Conservation (phyloP, 2,797 vertebrate species). For the Podarcis siculus region DNA sequence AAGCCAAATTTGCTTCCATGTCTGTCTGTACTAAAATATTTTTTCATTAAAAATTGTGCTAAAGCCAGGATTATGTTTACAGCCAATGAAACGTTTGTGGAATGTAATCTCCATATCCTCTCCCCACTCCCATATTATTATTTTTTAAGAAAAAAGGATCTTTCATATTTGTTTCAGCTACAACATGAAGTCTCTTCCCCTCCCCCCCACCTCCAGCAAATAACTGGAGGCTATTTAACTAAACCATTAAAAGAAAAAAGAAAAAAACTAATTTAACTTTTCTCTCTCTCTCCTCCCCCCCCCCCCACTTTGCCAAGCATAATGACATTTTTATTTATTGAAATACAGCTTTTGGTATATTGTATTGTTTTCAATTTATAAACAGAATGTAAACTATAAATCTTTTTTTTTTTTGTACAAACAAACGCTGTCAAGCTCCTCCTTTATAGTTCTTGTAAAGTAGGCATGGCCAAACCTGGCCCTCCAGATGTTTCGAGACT, state of each 20-base stretch:
- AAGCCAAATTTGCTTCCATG: slow-evolving; percentile 1
- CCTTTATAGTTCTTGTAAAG: background rate
- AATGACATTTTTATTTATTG: slow-evolving; percentile 41
- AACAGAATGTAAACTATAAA: slow-evolving; percentile 37
- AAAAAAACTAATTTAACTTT: slow-evolving; percentile 24
- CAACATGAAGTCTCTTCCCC: background rate
- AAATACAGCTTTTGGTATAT: slow-evolving; percentile 39
- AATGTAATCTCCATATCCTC: slow-evolving; percentile 3
- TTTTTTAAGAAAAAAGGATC: background rate
- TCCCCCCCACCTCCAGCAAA: background rate
- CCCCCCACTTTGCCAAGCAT: slow-evolving; percentile 31
- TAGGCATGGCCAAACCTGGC: too few relatives aligned
- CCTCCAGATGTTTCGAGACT: too few relatives aligned
- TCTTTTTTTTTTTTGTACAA: slow-evolving; percentile 35
- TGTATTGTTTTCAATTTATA: slow-evolving; percentile 33
- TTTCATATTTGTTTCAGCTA: background rate
- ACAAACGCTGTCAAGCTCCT: background rate
- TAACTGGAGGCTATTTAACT: background rate
- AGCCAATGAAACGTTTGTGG: slow-evolving; percentile 19
- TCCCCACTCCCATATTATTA: background rate
- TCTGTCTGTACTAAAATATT: background rate
- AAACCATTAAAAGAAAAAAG: background rate
- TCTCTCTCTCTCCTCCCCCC: background rate
- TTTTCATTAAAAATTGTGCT: background rate
- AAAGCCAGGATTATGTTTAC: slow-evolving; percentile 26